Percentiles rank a stretch among this genome's conserved stretches.
phyloP scores from a whole-genome alignment of 2,797 vertebrate genomes.

The Sebastes oblongus region DNA sequence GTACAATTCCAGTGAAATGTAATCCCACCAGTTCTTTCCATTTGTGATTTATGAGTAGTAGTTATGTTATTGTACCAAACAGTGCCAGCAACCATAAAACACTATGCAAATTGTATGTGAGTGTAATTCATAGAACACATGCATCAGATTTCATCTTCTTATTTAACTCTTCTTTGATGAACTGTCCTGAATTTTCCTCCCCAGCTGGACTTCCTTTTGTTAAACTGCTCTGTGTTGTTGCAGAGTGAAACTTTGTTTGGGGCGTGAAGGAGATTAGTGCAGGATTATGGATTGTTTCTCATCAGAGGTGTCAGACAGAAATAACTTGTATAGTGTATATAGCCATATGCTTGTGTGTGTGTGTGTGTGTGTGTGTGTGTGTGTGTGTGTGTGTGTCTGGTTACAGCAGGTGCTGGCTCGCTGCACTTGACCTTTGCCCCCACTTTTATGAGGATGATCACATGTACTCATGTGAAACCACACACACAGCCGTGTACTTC shows the following conservation, averaged over 20 bases:
- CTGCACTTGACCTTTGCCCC: slow-evolving; percentile 42
- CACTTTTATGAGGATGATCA: slow-evolving; percentile 29
- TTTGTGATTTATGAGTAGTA: too few relatives aligned
- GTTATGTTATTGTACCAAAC: not conserved
- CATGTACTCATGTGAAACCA: slow-evolving; percentile 4
- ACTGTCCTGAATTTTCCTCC: not conserved
- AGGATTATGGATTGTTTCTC: slow-evolving; percentile 31
- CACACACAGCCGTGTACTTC: not conserved
- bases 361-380: slow-evolving; percentile 13
- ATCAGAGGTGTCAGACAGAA: slow-evolving; percentile 20
- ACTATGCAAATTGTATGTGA: not conserved
- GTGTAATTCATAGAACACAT: not conserved
- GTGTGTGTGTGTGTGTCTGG: not conserved
- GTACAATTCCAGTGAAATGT: too few relatives aligned
- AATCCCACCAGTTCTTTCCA: too few relatives aligned
- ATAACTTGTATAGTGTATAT: slow-evolving; percentile 7
- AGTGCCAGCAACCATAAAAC: not conserved
- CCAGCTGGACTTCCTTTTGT: not conserved
- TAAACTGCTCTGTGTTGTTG: not conserved
- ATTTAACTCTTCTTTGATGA: not conserved
- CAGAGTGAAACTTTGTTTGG: not conserved
- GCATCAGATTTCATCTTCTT: not conserved
- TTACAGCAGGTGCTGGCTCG: slow-evolving; percentile 43
- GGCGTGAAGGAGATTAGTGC: slow-evolving; percentile 12
- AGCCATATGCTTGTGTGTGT: not conserved